Conservation (phyloP, 1,140 invertebrate genomes). For the Steinernema khuongi region DNA sequence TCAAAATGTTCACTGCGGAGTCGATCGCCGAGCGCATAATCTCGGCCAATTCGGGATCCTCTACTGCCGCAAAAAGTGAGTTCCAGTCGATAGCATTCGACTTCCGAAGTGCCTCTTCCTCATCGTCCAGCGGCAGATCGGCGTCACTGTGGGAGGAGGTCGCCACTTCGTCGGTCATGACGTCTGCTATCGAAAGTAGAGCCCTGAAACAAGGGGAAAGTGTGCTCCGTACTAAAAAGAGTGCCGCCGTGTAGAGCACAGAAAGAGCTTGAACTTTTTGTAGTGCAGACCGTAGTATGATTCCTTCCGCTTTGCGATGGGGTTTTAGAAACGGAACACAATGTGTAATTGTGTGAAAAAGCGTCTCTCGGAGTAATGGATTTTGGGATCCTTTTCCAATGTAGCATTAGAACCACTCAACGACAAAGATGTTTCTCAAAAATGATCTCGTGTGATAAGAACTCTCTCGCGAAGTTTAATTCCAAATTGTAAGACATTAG, state of each 20-base stretch:
- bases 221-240: conserved; percentile 1
- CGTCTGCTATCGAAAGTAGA: background rate
- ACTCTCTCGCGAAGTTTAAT: too few relatives aligned
- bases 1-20: conserved; percentile 30
- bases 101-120: background rate
- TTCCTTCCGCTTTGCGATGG: too few relatives aligned
- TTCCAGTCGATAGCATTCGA: conserved; percentile 11
- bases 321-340: too few relatives aligned
- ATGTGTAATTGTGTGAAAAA: too few relatives aligned
- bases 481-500: too few relatives aligned
- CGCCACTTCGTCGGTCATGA: background rate
- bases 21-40: conserved; percentile 30
- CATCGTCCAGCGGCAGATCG: conserved; percentile 5
- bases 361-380: too few relatives aligned
- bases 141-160: background rate
- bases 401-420: too few relatives aligned
- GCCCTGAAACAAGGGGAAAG: background rate
- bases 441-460: too few relatives aligned
- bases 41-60: conserved; percentile 35
- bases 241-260: background rate
- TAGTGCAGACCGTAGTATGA: background rate
- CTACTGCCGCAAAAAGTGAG: conserved; percentile 14
- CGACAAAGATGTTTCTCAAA: too few relatives aligned
- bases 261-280: background rate
- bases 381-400: too few relatives aligned